A percentile compares a stretch with the other conserved stretches of the same genome.
phyloP scores from a whole-genome alignment of 1,140 invertebrate genomes.

The Agraylea sexmaculata region DNA sequence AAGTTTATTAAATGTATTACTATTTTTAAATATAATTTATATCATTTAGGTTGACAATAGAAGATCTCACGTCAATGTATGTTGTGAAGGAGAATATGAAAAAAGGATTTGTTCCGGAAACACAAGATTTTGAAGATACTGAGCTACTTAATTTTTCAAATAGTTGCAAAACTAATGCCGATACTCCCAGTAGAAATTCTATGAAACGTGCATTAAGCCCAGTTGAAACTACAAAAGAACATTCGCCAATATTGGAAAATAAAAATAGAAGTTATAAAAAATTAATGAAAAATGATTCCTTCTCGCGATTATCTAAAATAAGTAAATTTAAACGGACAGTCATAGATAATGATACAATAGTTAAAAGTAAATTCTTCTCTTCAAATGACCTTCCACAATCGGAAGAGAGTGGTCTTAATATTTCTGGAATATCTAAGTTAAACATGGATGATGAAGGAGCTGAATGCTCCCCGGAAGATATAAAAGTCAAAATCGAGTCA shows the following conservation, averaged over 20 bases:
- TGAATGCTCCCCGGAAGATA: constrained; percentile 1
- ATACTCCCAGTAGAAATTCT: constrained; percentile 1
- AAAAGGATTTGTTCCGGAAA: constrained; percentile 23
- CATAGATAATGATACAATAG: constrained; percentile 27
- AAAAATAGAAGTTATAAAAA: constrained; percentile 30
- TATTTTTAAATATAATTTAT: constrained; percentile 1
- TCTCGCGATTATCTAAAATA: constrained; percentile 27
- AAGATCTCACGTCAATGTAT: constrained; percentile 35
- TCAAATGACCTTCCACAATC: constrained; percentile 4
- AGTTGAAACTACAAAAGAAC: constrained; percentile 20
- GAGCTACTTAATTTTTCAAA: not conserved
- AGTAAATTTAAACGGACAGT: constrained; percentile 35
- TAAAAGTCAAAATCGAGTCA: not conserved
- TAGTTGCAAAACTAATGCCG: constrained; percentile 6
- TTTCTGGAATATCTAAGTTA: constrained; percentile 10
- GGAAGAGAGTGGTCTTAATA: constrained; percentile 14
- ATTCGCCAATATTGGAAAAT: constrained; percentile 35
- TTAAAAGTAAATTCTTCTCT: constrained; percentile 37
- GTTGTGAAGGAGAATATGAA: constrained; percentile 28
- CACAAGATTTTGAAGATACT: constrained; percentile 15
- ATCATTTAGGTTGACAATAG: constrained; percentile 27
- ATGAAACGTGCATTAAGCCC: constrained; percentile 1
- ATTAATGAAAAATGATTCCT: constrained; percentile 24
- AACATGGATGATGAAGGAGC: constrained; percentile 9
- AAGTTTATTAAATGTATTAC: constrained; percentile 2